Conservation (phyloP, 2,888 invertebrate genomes). For the Penaeus monodon region DNA sequence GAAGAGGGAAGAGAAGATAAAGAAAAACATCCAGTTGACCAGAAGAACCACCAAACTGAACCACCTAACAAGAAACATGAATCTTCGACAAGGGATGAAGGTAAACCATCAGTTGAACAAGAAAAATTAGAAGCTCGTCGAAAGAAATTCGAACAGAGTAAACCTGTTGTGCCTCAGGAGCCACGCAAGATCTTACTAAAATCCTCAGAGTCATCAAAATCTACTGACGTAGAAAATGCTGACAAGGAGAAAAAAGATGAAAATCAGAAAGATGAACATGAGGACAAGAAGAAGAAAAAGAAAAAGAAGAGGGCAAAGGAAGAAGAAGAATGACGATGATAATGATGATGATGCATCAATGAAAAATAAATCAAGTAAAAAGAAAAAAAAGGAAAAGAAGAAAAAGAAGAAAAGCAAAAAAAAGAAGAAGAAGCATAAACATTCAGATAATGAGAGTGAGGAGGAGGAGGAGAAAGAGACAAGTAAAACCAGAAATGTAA, state of each 20-base stretch:
- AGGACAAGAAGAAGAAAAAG: constrained; percentile 51
- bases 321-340: constrained; percentile 14
- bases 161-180: constrained; percentile 28
- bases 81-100: too few species aligned
- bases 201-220: not conserved
- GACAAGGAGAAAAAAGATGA: constrained; percentile 43
- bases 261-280: constrained; percentile 16
- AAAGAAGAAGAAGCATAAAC: constrained; percentile 54
- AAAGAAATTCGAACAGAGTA: constrained; percentile 12
- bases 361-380: constrained; percentile 47
- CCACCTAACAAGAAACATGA: not conserved
- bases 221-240: constrained; percentile 14
- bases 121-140: constrained; percentile 27
- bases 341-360: constrained; percentile 39
- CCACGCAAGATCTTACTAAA: constrained; percentile 25
- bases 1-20: not conserved
- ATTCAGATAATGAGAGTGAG: constrained; percentile 40
- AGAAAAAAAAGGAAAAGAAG: constrained; percentile 57
- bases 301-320: constrained; percentile 29
- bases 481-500: not conserved
- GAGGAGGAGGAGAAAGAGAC: constrained; percentile 46
- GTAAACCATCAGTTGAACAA: constrained; percentile 6
- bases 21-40: not conserved
- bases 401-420: constrained; percentile 49
- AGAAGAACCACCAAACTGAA: constrained; percentile 5